Conservation (phyloP, 2,113 vertebrate species). For the Tachuris rubrigastra region DNA sequence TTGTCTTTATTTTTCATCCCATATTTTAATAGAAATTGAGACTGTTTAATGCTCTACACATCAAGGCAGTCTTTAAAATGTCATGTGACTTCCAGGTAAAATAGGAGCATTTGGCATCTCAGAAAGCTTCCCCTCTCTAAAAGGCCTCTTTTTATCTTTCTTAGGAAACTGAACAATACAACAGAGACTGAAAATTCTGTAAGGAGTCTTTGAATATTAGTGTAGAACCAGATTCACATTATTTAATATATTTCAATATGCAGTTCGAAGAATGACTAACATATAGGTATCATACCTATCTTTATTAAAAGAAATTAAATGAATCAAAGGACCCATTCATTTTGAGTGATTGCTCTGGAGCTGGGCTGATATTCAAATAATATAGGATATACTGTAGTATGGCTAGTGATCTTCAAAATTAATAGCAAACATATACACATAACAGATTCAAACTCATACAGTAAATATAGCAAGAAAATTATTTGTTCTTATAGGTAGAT, state of each 20-base stretch:
- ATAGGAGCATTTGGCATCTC: background rate
- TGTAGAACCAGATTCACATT: background rate
- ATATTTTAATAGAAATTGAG: background rate
- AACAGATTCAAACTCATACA: background rate
- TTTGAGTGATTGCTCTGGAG: background rate
- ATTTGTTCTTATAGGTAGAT: background rate
- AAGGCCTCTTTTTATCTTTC: background rate
- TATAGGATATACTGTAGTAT: background rate
- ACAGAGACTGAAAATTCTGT: background rate
- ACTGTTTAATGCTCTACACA: background rate
- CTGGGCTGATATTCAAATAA: background rate
- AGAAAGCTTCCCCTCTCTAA: background rate
- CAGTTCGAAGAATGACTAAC: background rate
- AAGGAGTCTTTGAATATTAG: background rate
- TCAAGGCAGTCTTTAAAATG: background rate
- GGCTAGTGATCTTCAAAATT: background rate
- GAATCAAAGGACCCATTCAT: background rate
- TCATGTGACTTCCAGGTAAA: background rate
- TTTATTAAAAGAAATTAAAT: slow-evolving; percentile 12
- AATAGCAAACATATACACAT: background rate
- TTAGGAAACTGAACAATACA: background rate
- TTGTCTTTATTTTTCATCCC: slow-evolving; percentile 7
- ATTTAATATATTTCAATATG: background rate
- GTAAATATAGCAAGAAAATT: background rate
- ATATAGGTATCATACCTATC: background rate